Evolutionary conservation across 2,113 vertebrate species (phyloP), one percentile per base, ranked within the genome.

Genomic region (Ictalurus punctatus): DNA sequence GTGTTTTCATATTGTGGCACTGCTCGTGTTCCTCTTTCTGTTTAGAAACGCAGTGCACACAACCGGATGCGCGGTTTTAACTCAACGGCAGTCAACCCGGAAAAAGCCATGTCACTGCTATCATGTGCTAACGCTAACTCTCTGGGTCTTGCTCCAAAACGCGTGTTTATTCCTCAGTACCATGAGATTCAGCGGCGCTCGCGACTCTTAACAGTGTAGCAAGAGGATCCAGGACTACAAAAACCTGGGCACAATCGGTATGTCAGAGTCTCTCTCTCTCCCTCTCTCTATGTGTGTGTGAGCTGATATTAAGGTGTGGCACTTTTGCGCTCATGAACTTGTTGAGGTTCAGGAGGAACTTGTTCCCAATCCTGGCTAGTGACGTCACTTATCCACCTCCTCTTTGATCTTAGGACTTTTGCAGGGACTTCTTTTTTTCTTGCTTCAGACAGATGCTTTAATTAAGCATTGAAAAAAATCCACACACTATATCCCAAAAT

Each of bases 31-130:
- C 91, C 91, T 89, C 91, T 91, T 91, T 91, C 86, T 89, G 86
- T 25, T 27, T 34, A 78, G 65, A 84, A 78, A 83, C 63, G 74
- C 76, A 86, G 87, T 81, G 82, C 86, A 84, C 78, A 86, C 84
- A 83, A 91, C 91, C 91, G 91, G 91, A 90, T 91, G 86, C 86
- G 91, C 86, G 89, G 84, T 91, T 91, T 90, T 90, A 89, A 91
- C 86, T 90, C 88, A 89, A 87, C 83, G 67, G 86, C 90, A 86
- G 78, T 88, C 83, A 90, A 90, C 87, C 91, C 91, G 87, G 91
- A 88, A 91, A 91, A 88, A 84, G 89, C 69, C 87, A 89, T 89
- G 86, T 84, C 73, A 83, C 30, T 84, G 71, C 85, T 89, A 86
- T 89, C 85, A 76, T 89, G 85, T 63, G 73, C 89, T 84, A 90